Evolutionary conservation across 2,888 invertebrate species (phyloP), one percentile per base, ranked within the genome.

Genomic region (Liodrosophila aerea): DNA sequence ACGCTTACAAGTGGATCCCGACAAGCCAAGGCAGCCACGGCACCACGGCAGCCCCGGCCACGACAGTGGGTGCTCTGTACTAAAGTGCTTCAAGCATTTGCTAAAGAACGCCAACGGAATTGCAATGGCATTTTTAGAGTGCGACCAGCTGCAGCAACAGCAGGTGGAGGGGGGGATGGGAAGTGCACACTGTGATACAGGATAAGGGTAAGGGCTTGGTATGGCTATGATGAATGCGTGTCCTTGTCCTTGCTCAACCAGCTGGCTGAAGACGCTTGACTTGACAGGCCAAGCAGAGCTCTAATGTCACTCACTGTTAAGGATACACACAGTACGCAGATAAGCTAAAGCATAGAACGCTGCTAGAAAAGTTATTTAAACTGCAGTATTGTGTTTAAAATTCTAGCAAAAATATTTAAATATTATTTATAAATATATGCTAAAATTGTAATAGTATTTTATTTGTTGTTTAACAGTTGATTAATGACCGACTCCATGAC

Each of bases 81-180:
- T 5, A 61, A 82, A 82, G 76, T 82, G 82, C 83, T 78, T 83
- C 40, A 74, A 78, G 70, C 76, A 63, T 74, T 74, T 52, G 63
- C 71, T 8, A 71, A 75, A 76, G 83, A 83, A 83, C 74, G 76
- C 76, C 80, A 74, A 46, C 83, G 78, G 64, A 78, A 78, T 78
- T 74, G 78, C 78, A 83, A 61, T 80, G 80, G 76, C 76, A 76
- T 76, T 71, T 58, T 81, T 50, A 22, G 71, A 72, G 72, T 67
- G 70, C 56, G 50, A 59, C 46, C 7, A 7, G 30, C 3, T 7
- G 40, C 12, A n/a, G n/a, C n/a, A n/a, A n/a, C n/a, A n/a, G n/a
- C n/a, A n/a, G n/a, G n/a, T n/a, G 29, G 46, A 57, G 68, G 52
- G 50, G 73, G 44, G 57, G n/a, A n/a, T n/a, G n/a, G n/a, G n/a